A percentile compares a stretch with the other conserved stretches of the same genome.
phyloP scores from a whole-genome alignment of 1,140 invertebrate species.

The Pemphigus obesinymphae region DNA sequence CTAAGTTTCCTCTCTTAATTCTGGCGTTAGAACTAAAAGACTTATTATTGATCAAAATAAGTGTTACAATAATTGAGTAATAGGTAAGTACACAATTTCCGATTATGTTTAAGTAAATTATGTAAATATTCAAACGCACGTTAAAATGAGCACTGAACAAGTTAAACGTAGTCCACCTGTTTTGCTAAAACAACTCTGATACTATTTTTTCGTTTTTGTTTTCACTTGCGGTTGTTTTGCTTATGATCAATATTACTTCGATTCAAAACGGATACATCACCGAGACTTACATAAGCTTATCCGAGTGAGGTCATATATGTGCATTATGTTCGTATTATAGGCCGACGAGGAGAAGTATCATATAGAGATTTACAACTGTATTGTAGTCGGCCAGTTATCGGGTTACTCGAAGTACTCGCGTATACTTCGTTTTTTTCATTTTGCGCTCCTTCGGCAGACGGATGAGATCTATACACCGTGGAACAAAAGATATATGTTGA shows the following conservation, averaged over 20 bases:
- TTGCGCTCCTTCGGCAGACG: not conserved
- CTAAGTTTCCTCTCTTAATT: too few relatives aligned
- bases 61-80: too few relatives aligned
- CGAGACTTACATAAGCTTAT: not conserved
- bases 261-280: constrained; percentile 14
- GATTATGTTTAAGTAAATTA: too few relatives aligned
- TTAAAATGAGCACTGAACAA: too few relatives aligned
- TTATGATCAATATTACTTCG: not conserved
- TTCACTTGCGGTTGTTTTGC: not conserved
- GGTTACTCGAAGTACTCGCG: constrained; percentile 25
- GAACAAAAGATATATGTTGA: constrained; percentile 26
- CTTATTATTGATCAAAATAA: too few relatives aligned
- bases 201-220: not conserved
- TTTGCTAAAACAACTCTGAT: not conserved
- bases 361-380: constrained; percentile 33
- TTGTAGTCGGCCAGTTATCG: constrained; percentile 38
- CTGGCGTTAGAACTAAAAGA: too few relatives aligned
- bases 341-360: not conserved
- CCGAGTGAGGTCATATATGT: constrained; percentile 19
- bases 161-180: not conserved
- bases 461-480: not conserved
- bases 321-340: constrained; percentile 1
- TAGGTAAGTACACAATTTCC: too few relatives aligned
- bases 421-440: not conserved
- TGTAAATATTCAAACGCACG: too few relatives aligned